phyloP scores from a whole-genome alignment of 2,113 vertebrate species.

The Sterrhoptilus dennistouni region DNA sequence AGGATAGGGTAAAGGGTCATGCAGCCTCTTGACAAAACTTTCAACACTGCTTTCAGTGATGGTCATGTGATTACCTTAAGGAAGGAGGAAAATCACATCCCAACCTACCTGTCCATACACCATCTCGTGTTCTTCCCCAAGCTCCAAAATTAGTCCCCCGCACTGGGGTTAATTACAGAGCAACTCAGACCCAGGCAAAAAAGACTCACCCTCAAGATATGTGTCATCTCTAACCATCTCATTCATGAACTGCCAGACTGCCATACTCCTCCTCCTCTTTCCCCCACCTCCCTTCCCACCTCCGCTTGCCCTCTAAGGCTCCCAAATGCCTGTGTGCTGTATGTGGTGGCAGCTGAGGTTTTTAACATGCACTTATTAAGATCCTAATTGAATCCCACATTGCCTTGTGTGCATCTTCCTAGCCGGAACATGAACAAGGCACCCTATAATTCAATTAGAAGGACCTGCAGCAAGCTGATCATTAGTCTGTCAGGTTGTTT shows the following conservation, averaged over 20 bases:
- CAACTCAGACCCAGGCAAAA: not conserved
- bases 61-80: not conserved
- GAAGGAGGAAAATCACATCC: not conserved
- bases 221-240: not conserved
- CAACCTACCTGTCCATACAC: not conserved
- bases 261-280: not conserved
- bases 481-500: slow-evolving; percentile 66
- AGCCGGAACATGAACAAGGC: slow-evolving; percentile 69
- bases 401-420: slow-evolving; percentile 61
- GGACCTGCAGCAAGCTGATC: slow-evolving; percentile 63
- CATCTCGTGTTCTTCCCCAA: not conserved
- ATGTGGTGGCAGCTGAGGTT: slow-evolving; percentile 51
- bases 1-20: not conserved
- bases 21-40: not conserved
- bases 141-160: not conserved
- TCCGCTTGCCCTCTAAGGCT: slow-evolving; percentile 33
- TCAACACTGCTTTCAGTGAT: not conserved
- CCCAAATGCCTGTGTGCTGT: slow-evolving; percentile 26
- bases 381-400: slow-evolving; percentile 73
- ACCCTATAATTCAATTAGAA: slow-evolving; percentile 74
- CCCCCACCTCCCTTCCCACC: not conserved
- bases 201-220: not conserved
- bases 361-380: slow-evolving; percentile 66
- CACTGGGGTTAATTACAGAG: not conserved
- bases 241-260: slow-evolving; percentile 23